These are phyloP conservation scores for Schizaphis graminum DNA, from an alignment of 2,888 invertebrate genomes.

Conservation along the genomic window DNA sequence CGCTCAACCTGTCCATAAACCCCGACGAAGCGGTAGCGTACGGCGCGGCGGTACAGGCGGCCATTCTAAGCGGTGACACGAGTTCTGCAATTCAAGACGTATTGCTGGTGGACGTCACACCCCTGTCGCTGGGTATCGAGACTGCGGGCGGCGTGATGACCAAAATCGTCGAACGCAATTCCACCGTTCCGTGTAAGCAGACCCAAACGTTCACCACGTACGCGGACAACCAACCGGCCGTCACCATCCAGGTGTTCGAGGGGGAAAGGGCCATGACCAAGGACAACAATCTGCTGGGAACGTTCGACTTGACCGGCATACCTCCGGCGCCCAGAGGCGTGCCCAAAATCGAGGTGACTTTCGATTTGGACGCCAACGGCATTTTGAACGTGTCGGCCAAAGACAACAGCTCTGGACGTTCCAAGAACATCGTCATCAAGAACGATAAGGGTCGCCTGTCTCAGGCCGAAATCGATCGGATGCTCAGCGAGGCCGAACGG, in stretches of 20 bases:
- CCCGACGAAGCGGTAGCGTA: constrained; percentile 84
- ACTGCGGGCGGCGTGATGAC: constrained; percentile 86
- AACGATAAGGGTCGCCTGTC: constrained; percentile 72
- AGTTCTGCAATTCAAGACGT: too few relatives aligned
- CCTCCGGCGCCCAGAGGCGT: constrained; percentile 86
- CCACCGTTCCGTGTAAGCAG: too few relatives aligned
- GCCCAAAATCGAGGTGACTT: constrained; percentile 84
- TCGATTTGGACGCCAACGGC: constrained; percentile 84
- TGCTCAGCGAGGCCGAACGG: constrained; percentile 71
- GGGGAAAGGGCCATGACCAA: constrained; percentile 89
- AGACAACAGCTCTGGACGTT: constrained; percentile 69
- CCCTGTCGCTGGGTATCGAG: constrained; percentile 71
- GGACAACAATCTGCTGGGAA: constrained; percentile 85
- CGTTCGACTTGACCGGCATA: constrained; percentile 71
- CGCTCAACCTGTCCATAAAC: constrained; percentile 82
- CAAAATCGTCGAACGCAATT: constrained; percentile 70
- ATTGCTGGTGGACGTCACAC: too few relatives aligned
- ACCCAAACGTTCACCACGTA: constrained; percentile 75
- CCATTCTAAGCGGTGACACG: constrained; percentile 77
- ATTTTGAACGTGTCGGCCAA: constrained; percentile 76
- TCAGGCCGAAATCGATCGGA: constrained; percentile 73
- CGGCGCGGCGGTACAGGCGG: constrained; percentile 85
- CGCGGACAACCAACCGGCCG: constrained; percentile 91
- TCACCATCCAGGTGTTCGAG: constrained; percentile 88
- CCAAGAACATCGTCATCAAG: constrained; percentile 67